These are phyloP conservation scores for Elachura formosa DNA, from an alignment of 2,113 vertebrate genomes.

Conservation along the genomic window DNA sequence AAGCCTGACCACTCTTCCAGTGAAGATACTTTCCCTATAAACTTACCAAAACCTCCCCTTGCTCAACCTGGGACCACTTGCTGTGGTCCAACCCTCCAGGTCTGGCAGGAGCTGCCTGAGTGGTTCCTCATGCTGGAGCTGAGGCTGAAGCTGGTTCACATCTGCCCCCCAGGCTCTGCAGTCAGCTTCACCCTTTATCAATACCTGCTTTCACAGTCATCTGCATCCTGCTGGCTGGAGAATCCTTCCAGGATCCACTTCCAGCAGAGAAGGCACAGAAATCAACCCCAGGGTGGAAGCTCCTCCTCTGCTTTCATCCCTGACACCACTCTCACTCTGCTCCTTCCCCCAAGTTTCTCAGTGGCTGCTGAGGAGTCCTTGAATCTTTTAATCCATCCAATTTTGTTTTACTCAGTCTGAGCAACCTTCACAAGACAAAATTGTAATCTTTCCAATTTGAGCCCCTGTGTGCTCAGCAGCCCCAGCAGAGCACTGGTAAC, in stretches of 20 bases:
- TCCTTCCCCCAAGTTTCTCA: neutral
- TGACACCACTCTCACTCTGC: neutral
- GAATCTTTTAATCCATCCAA: neutral
- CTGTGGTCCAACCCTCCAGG: fast-evolving
- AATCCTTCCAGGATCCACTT: neutral
- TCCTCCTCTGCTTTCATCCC: neutral
- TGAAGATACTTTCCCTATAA: neutral
- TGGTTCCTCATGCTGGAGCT: neutral
- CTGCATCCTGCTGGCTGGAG: neutral
- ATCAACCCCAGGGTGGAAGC: fast-evolving
- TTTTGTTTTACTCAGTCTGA: neutral
- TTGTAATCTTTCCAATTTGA: neutral
- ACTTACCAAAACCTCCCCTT: neutral
- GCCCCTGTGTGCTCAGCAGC: neutral
- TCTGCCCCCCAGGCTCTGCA: neutral
- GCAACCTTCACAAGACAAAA: neutral
- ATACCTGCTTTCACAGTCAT: neutral
- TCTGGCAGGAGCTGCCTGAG: neutral
- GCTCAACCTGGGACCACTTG: neutral
- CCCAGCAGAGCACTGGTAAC: neutral
- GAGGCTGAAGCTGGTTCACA: neutral
- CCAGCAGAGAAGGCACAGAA: neutral
- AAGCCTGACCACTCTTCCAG: neutral
- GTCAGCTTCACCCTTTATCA: neutral
- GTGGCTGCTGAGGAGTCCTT: neutral